These are phyloP conservation scores for Herminia tarsipennalis DNA, from an alignment of 2,888 invertebrate species.

Conservation along the genomic window DNA sequence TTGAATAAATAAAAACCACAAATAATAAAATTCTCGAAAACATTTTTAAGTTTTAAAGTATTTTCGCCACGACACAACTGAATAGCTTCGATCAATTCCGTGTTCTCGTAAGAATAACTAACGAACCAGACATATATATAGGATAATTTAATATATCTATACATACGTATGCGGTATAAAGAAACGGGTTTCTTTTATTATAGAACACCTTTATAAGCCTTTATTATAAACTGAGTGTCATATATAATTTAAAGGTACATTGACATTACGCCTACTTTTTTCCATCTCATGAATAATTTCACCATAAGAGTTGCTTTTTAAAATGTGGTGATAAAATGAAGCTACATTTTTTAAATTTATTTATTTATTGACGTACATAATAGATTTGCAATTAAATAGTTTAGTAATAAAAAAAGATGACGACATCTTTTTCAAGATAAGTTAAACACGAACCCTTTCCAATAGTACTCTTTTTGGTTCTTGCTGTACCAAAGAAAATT, in stretches of 20 bases:
- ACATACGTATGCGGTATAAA: slow-evolving; percentile 15
- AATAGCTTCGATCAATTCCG: slow-evolving; percentile 11
- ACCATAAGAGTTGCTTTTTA: too few relatives aligned
- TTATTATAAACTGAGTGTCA: slow-evolving; percentile 15
- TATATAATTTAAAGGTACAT: slow-evolving; percentile 19
- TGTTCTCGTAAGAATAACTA: slow-evolving; percentile 11
- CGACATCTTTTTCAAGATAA: too few relatives aligned
- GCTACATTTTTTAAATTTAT: too few relatives aligned
- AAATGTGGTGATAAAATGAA: too few relatives aligned
- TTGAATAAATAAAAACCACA: slow-evolving; percentile 19
- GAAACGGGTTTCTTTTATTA: slow-evolving; percentile 34
- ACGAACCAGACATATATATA: slow-evolving; percentile 27
- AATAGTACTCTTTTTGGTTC: too few relatives aligned
- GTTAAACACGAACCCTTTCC: too few relatives aligned
- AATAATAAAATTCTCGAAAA: slow-evolving; percentile 14
- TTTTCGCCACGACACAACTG: slow-evolving; percentile 32
- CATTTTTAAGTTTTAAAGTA: slow-evolving; percentile 25
- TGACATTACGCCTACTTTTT: slow-evolving; percentile 22
- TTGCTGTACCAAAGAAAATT: too few relatives aligned
- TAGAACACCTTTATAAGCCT: slow-evolving; percentile 12
- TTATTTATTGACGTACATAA: too few relatives aligned
- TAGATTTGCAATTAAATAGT: too few relatives aligned
- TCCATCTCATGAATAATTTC: too few relatives aligned
- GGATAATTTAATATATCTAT: slow-evolving; percentile 15
- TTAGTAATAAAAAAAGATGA: too few relatives aligned